Base-by-base conservation (phyloP, 1,140 invertebrate genomes). In the Zeugodacus cucurbitae region DNA sequence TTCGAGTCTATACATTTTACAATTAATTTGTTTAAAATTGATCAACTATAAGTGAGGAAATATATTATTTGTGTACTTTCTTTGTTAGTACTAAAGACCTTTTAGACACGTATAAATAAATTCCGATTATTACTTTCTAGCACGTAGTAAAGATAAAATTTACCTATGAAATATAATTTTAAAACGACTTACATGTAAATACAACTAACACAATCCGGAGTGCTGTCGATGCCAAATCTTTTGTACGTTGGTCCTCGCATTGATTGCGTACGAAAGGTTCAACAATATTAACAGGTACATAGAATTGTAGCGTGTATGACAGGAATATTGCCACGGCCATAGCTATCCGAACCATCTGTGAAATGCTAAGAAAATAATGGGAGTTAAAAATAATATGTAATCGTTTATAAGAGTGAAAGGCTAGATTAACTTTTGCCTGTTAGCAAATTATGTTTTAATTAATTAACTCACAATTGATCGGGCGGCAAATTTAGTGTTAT, bases 301-400 rank as follows among this genome's bases (percentile, higher is more conserved):
- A 99, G 89, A 98, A 97, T 94, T 99, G 98, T 26, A 99, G 95
- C 37, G 97, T 96, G 93, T 98, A 98, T 0, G 97, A 97, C 14
- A 98, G 94, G 90, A 98, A 98, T 89, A 98, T 98, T 1, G 97
- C 96, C 2, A 97, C 90, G 0, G 97, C 97, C 97, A 98, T 98
- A 91, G 96, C 96, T 20, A 97, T 92, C 82, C 97, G 95, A 8
- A 98, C 97, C 89, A 95, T 94, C 93, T 98, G 96, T 57, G 97
- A 97, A 89, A 98, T 94, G 90, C 97, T 97, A 93, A 17, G 64
- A 78, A 34, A 78, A 78, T 37, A 64, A 87, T 64, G 44, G 26
- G 10, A 14, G 44, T 48, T 41, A 10, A 67, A 41, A 87, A 22
- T 7, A 59, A 37, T 86, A 5, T 86, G 57, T 29, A 74, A 74